Percentiles rank a stretch among this genome's conserved stretches.
Conservation (phyloP, 2,888 invertebrate genomes). For the Oscheius sp. region DNA sequence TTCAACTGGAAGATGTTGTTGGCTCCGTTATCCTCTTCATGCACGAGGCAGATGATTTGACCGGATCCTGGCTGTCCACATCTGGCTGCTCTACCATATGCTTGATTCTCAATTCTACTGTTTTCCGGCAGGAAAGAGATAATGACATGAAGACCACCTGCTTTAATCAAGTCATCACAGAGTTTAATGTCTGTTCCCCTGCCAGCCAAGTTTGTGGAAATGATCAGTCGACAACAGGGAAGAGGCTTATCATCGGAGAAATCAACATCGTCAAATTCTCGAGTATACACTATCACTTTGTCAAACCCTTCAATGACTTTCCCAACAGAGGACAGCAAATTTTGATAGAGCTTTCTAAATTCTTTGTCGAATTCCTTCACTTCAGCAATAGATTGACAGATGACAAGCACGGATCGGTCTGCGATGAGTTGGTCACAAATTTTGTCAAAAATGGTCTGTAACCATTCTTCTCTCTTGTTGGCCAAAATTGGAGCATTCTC, state of each 20-base stretch:
- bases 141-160: conserved; percentile 71
- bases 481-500: conserved; percentile 29
- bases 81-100: conserved; percentile 71
- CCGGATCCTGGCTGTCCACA: conserved; percentile 69
- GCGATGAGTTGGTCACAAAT: conserved; percentile 31
- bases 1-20: conserved; percentile 32
- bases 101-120: conserved; percentile 71
- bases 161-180: conserved; percentile 44
- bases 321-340: neutral
- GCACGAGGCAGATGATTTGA: conserved; percentile 22
- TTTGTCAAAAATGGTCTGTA: conserved; percentile 17
- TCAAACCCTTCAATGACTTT: neutral
- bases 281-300: conserved; percentile 12
- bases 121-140: conserved; percentile 71
- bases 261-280: conserved; percentile 34
- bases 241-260: neutral
- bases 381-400: conserved; percentile 58
- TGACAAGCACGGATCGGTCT: conserved; percentile 66
- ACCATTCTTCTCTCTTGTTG: conserved; percentile 13
- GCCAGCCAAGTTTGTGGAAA: conserved; percentile 72
- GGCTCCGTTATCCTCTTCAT: neutral
- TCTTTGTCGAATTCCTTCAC: conserved; percentile 28
- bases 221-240: conserved; percentile 57
- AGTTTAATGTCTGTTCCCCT: conserved; percentile 71
- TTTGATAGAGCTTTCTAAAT: neutral